Percentiles rank a stretch among this genome's conserved stretches.
Evolutionary conservation across 2,888 invertebrate species (phyloP).

Genomic region (Tetheella fluctuosa): DNA sequence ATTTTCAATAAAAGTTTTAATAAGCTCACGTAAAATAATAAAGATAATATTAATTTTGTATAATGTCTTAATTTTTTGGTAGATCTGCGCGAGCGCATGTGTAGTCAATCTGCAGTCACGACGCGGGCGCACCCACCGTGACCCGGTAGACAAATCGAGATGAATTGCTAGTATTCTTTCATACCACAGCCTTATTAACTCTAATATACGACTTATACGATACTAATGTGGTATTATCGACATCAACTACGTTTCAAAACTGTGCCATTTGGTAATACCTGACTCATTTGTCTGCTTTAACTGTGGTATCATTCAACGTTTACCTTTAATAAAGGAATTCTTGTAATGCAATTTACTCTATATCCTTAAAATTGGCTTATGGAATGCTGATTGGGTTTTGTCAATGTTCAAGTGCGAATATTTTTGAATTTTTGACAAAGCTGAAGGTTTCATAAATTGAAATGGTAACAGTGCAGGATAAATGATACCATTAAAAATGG

Average conservation of each 20-base stretch:
- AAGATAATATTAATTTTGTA: conserved; percentile 9
- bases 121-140: conserved; percentile 59
- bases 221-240: conserved; percentile 50
- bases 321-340: neutral
- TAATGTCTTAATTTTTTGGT: conserved; percentile 30
- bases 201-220: conserved; percentile 19
- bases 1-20: neutral
- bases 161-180: conserved; percentile 74
- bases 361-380: neutral
- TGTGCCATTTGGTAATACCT: conserved; percentile 38
- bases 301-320: conserved; percentile 5
- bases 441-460: neutral
- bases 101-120: conserved; percentile 62
- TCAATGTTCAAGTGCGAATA: neutral
- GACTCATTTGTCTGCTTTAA: conserved; percentile 22
- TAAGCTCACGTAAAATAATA: neutral
- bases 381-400: neutral
- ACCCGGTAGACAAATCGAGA: conserved; percentile 80
- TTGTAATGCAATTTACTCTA: neutral
- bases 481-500: no score
- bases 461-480: no score
- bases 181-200: conserved; percentile 34
- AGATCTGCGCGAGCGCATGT: conserved; percentile 46
- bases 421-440: neutral
- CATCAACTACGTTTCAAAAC: conserved; percentile 55